These are phyloP conservation scores for Amblyjoppa proteus DNA, from an alignment of 2,888 invertebrate genomes.

Conservation along the genomic window DNA sequence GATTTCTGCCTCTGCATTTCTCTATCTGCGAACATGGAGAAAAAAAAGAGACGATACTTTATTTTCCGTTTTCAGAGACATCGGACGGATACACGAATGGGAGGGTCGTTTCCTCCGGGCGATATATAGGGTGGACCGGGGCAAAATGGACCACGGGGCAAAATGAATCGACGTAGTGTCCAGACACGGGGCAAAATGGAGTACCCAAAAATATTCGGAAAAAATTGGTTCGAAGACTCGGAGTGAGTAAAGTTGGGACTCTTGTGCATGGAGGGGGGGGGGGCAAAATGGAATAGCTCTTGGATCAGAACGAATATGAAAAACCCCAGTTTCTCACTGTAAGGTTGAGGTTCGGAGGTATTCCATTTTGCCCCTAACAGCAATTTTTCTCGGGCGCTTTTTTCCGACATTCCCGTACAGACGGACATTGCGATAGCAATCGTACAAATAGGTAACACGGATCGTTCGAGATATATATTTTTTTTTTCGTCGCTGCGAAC, in stretches of 20 bases:
- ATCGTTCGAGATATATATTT: conserved; percentile 11
- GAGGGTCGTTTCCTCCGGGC: conserved; percentile 4
- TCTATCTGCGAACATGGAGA: conserved; percentile 72
- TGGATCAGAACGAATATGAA: neutral
- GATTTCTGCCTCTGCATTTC: conserved; percentile 75
- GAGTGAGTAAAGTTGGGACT: neutral
- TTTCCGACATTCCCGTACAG: neutral
- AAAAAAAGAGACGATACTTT: conserved; percentile 38
- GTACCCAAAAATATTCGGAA: neutral
- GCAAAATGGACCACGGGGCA: neutral
- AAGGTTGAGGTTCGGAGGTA: neutral
- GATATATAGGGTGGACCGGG: neutral
- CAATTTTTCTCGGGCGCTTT: neutral
- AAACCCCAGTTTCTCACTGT: neutral
- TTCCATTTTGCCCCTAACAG: neutral
- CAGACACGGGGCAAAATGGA: neutral
- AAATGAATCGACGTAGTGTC: neutral
- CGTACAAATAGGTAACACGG: conserved; percentile 39
- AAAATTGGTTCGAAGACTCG: neutral
- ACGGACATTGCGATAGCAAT: conserved; percentile 26
- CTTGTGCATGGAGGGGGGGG: neutral
- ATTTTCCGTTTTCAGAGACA: conserved; percentile 49
- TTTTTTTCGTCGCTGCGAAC: conserved; percentile 25
- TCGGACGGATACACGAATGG: neutral
- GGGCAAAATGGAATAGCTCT: neutral